Conservation (phyloP, 2,797 vertebrate genomes). For the Sardinella longiceps region DNA sequence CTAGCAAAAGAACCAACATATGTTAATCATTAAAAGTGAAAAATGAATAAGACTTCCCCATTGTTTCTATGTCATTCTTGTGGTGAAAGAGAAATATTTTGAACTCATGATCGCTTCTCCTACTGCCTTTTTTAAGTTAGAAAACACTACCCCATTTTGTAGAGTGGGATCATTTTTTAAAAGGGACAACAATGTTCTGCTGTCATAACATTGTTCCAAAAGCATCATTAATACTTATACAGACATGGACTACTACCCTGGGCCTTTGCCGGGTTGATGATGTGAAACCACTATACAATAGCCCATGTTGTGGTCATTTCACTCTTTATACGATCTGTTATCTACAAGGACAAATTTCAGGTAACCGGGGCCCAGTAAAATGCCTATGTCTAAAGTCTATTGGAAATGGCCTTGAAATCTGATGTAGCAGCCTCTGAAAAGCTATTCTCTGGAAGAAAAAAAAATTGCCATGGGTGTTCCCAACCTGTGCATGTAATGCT, state of each 20-base stretch:
- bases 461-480: constrained; percentile 2
- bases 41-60: not conserved
- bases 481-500: not conserved
- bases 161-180: constrained; percentile 12
- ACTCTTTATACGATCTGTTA: constrained; percentile 58
- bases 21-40: not conserved
- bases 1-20: not conserved
- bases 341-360: constrained; percentile 58
- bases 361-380: constrained; percentile 58
- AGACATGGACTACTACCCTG: constrained; percentile 51
- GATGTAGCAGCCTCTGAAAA: constrained; percentile 47
- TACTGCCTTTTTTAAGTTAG: not conserved
- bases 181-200: constrained; percentile 11
- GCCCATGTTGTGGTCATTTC: constrained; percentile 52
- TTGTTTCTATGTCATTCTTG: not conserved
- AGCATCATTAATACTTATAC: constrained; percentile 51
- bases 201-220: constrained; percentile 46
- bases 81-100: not conserved
- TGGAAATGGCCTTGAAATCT: constrained; percentile 56
- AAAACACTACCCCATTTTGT: constrained; percentile 1
- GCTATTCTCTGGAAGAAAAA: constrained; percentile 56
- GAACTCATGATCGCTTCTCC: not conserved
- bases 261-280: constrained; percentile 49
- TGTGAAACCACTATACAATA: constrained; percentile 53
- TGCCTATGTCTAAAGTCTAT: constrained; percentile 45